phyloP scores from a whole-genome alignment of 1,140 invertebrate species.

The Diorhabda elongata region DNA sequence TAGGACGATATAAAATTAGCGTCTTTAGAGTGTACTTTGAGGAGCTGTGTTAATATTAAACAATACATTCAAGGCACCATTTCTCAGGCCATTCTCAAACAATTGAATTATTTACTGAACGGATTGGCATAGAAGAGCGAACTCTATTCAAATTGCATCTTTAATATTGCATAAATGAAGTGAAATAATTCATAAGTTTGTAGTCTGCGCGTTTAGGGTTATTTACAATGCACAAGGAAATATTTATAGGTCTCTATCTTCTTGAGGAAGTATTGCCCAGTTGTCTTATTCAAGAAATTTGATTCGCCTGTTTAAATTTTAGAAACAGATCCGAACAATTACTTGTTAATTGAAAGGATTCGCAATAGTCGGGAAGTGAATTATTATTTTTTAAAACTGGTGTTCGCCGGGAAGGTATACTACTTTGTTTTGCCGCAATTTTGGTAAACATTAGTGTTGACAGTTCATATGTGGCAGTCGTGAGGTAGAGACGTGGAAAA shows the following conservation, averaged over 20 bases:
- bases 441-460: too few relatives aligned
- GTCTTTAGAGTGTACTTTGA: constrained; percentile 38
- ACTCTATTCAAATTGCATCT: constrained; percentile 49
- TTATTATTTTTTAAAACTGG: not conserved
- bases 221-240: constrained; percentile 50
- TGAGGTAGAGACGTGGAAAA: too few relatives aligned
- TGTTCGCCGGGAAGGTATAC: too few relatives aligned
- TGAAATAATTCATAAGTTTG: constrained; percentile 50
- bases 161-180: constrained; percentile 49
- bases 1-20: constrained; percentile 36
- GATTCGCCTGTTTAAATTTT: constrained; percentile 43
- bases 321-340: constrained; percentile 14
- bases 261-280: constrained; percentile 41
- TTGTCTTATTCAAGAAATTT: constrained; percentile 44
- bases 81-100: constrained; percentile 45
- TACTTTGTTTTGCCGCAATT: too few relatives aligned
- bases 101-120: constrained; percentile 50
- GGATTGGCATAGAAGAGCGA: constrained; percentile 48
- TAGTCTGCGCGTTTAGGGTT: constrained; percentile 49
- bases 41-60: constrained; percentile 45
- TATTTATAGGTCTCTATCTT: constrained; percentile 45
- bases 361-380: not conserved
- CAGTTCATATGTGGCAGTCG: too few relatives aligned
- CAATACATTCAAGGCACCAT: constrained; percentile 42
- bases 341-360: constrained; percentile 13